Conservation (phyloP, 2,113 vertebrate species). For the Semicossyphus pulcher region DNA sequence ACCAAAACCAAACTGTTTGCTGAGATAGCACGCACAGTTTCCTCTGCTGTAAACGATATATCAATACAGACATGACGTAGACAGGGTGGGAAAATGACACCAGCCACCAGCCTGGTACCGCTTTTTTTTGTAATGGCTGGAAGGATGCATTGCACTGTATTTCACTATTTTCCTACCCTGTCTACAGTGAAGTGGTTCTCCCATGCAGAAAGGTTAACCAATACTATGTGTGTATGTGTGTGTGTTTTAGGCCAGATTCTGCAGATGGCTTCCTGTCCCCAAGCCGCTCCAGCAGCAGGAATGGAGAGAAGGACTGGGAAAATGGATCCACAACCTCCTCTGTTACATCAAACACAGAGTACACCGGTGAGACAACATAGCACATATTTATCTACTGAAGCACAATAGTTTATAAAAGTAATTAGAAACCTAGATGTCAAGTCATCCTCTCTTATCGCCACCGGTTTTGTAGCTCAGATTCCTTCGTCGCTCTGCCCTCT, state of each 20-base stretch:
- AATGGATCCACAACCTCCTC: constrained; percentile 97
- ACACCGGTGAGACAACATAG: constrained; percentile 87
- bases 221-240: constrained; percentile 14
- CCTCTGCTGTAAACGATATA: not conserved
- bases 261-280: constrained; percentile 94
- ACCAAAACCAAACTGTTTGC: not conserved
- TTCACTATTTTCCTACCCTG: constrained; percentile 6
- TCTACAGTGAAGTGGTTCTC: constrained; percentile 5
- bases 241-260: constrained; percentile 90
- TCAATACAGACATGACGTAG: not conserved
- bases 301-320: constrained; percentile 98
- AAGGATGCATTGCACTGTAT: not conserved
- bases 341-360: constrained; percentile 94
- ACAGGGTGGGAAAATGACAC: constrained; percentile 7
- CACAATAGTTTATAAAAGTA: not conserved
- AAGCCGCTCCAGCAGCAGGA: constrained; percentile 92
- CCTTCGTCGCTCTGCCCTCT: not conserved
- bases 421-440: no score
- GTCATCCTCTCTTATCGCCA: no score
- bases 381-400: not conserved
- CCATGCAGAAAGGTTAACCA: constrained; percentile 26
- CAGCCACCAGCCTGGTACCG: not conserved
- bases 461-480: no score
- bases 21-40: not conserved
- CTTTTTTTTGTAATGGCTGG: not conserved